Conservation (phyloP, 2,797 vertebrate species). For the Sebastes steindachneri region DNA sequence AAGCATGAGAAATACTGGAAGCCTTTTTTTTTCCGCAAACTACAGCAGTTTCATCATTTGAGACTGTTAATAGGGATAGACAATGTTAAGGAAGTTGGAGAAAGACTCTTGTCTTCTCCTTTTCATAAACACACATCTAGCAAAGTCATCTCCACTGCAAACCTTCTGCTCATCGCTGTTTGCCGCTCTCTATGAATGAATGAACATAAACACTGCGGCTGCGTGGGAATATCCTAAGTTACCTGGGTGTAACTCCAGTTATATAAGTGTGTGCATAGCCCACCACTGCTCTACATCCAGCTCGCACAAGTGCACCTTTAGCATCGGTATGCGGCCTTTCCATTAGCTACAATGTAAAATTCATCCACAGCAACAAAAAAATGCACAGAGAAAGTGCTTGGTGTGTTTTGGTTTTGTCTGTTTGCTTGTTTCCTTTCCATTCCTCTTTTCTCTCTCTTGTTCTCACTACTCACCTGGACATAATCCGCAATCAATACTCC, state of each 20-base stretch:
- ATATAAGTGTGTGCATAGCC: neutral
- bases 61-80: neutral
- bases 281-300: too few species aligned
- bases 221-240: neutral
- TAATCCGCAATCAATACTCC: too few species aligned
- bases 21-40: neutral
- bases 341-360: too few species aligned
- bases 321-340: too few species aligned
- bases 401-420: too few species aligned
- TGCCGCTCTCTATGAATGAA: neutral
- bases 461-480: too few species aligned
- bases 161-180: neutral
- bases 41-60: neutral
- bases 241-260: neutral
- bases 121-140: neutral
- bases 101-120: neutral
- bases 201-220: neutral
- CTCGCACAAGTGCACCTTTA: too few species aligned
- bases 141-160: neutral
- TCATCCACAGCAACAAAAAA: too few species aligned
- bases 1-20: conserved; percentile 10
- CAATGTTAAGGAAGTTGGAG: neutral
- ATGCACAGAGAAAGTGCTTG: too few species aligned
- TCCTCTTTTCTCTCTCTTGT: too few species aligned
- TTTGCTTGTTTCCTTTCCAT: too few species aligned